These are phyloP conservation scores for Lasioglossum lativentre DNA, from an alignment of 2,888 invertebrate species.

Conservation along the genomic window DNA sequence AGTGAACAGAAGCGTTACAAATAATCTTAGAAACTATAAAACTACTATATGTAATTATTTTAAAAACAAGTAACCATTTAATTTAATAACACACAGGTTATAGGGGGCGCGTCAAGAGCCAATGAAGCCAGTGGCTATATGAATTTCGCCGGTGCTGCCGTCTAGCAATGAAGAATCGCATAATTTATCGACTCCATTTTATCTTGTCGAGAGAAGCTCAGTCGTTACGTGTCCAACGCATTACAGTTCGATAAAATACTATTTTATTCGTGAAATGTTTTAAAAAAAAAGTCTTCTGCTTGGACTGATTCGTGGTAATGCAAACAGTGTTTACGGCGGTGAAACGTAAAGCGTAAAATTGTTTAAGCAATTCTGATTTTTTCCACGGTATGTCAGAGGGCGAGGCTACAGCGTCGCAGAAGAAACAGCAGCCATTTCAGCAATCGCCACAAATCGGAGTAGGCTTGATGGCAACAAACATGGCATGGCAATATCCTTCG, in stretches of 20 bases:
- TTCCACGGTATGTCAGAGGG: constrained; percentile 81
- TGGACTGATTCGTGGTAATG: constrained; percentile 52
- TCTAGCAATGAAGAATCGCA: neutral
- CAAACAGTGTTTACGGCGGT: constrained; percentile 43
- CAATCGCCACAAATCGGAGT: constrained; percentile 71
- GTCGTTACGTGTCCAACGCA: constrained; percentile 8
- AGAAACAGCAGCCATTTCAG: constrained; percentile 81
- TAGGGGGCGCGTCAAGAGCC: neutral
- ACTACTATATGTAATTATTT: neutral
- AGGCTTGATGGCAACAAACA: constrained; percentile 81
- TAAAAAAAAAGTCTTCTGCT: constrained; percentile 17
- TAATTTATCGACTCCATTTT: constrained; percentile 32
- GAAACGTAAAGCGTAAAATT: constrained; percentile 50
- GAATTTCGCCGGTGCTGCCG: constrained; percentile 13
- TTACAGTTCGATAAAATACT: neutral
- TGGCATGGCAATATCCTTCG: constrained; percentile 83
- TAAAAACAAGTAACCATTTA: neutral
- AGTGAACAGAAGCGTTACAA: neutral
- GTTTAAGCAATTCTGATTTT: constrained; percentile 60
- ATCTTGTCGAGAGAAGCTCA: constrained; percentile 3
- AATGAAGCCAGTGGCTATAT: neutral
- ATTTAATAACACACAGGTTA: neutral
- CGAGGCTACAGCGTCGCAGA: constrained; percentile 81
- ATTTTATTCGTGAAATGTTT: constrained; percentile 17
- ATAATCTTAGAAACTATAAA: neutral